Evolutionary conservation across 92 coral and sea anemone species (phyloP).

Genomic region (Porites rus): DNA sequence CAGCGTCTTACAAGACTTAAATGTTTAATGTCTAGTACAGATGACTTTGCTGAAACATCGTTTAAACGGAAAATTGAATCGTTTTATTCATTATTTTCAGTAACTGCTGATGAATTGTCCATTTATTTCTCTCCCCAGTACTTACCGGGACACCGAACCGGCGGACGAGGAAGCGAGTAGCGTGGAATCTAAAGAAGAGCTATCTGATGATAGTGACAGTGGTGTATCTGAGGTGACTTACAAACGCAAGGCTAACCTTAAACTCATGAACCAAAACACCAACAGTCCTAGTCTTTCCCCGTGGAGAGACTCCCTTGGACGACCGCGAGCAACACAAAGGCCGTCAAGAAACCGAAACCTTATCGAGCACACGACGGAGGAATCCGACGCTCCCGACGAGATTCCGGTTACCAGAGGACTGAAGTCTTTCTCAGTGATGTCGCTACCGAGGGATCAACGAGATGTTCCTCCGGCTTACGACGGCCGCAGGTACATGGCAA

Average conservation of each 20-base stretch:
- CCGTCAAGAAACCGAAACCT: slow-evolving; percentile 30
- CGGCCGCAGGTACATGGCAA: slow-evolving; percentile 59
- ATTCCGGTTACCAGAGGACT: slow-evolving; percentile 41
- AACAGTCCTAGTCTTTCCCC: slow-evolving; percentile 68
- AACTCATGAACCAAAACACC: slow-evolving; percentile 69
- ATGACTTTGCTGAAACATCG: neutral
- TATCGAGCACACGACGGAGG: slow-evolving; percentile 64
- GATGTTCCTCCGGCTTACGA: slow-evolving; percentile 83
- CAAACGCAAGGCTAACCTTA: slow-evolving; percentile 59
- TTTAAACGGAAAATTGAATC: too few relatives aligned
- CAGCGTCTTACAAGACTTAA: too few relatives aligned
- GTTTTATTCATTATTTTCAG: neutral
- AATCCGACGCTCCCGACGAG: slow-evolving; percentile 62
- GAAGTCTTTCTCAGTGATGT: slow-evolving; percentile 74
- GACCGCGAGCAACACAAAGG: slow-evolving; percentile 20
- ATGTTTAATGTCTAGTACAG: neutral
- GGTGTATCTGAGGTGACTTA: slow-evolving; percentile 75
- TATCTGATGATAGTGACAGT: slow-evolving; percentile 78
- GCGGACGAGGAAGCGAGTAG: slow-evolving; percentile 92
- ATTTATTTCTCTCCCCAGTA: slow-evolving; percentile 48
- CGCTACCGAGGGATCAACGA: slow-evolving; percentile 69
- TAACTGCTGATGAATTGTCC: neutral
- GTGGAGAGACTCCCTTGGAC: slow-evolving; percentile 83
- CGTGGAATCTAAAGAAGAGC: slow-evolving; percentile 84
- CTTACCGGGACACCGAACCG: slow-evolving; percentile 83